A percentile compares a stretch with the other conserved stretches of the same genome.
phyloP scores from a whole-genome alignment of 2,797 vertebrate genomes.

The Acomys russatus region DNA sequence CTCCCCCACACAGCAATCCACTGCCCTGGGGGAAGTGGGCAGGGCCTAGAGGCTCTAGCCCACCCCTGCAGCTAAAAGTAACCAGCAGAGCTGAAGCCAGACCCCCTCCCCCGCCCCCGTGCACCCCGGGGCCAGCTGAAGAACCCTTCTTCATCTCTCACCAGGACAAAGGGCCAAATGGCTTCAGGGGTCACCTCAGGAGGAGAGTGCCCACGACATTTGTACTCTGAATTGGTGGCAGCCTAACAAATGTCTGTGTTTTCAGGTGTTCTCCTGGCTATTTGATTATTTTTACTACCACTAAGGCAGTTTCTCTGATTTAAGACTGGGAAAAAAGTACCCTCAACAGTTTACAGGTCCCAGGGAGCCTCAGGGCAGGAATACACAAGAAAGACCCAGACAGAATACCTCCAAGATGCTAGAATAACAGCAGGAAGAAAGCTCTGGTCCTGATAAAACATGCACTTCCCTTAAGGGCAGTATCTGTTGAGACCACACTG shows the following conservation, averaged over 20 bases:
- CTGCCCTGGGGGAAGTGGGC: not conserved
- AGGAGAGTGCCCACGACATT: not conserved
- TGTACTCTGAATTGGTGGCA: not conserved
- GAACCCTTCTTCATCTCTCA: not conserved
- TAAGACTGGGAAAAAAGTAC: not conserved
- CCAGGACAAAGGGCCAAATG: constrained; percentile 2
- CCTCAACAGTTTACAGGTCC: not conserved
- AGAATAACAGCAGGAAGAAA: not conserved
- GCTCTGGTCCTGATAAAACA: not conserved
- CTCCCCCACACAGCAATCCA: not conserved
- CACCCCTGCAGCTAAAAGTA: not conserved
- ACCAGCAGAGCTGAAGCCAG: not conserved
- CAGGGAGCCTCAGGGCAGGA: not conserved
- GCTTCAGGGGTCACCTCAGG: not conserved
- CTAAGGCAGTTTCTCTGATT: not conserved
- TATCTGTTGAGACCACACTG: not conserved
- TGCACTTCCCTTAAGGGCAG: accelerated
- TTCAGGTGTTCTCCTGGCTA: constrained; percentile 67
- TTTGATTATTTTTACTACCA: constrained; percentile 70
- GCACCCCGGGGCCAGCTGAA: not conserved
- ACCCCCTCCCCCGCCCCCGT: no score
- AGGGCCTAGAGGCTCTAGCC: not conserved
- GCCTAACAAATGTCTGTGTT: constrained; percentile 53
- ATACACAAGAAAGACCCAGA: not conserved
- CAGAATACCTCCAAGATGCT: not conserved